Evolutionary conservation across 2,113 vertebrate species (phyloP).

Genomic region (Eidolon helvum): DNA sequence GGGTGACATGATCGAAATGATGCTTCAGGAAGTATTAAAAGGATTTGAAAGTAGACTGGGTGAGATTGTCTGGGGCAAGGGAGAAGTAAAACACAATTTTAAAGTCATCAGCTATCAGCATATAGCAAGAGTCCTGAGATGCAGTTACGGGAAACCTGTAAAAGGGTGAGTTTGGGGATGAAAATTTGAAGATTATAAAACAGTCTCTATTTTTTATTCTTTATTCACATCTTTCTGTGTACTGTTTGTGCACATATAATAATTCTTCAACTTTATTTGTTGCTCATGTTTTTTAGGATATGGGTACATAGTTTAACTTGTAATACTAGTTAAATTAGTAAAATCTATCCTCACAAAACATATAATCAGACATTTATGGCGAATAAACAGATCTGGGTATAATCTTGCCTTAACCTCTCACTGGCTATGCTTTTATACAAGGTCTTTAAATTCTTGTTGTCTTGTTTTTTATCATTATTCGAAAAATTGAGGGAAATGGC

Average conservation of each 20-base stretch:
- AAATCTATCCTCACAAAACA: not conserved
- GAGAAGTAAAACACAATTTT: not conserved
- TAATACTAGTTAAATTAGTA: not conserved
- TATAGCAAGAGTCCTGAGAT: not conserved
- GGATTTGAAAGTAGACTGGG: constrained; percentile 43
- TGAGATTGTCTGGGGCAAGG: not conserved
- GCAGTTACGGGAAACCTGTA: not conserved
- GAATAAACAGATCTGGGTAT: not conserved
- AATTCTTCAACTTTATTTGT: not conserved
- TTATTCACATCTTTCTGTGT: not conserved
- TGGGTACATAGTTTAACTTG: not conserved
- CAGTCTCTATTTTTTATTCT: not conserved
- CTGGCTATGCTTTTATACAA: not conserved
- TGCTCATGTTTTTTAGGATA: not conserved
- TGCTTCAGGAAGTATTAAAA: not conserved
- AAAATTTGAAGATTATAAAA: not conserved
- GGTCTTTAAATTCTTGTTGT: not conserved
- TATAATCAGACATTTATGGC: not conserved
- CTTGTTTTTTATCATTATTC: not conserved
- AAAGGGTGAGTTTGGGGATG: not conserved
- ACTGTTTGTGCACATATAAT: not conserved
- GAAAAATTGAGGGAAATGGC: not conserved
- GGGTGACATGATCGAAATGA: not conserved
- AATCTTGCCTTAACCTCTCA: not conserved
- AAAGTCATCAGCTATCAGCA: not conserved